phyloP scores from a whole-genome alignment of 2,797 vertebrate species.

The Bucorvus abyssinicus region DNA sequence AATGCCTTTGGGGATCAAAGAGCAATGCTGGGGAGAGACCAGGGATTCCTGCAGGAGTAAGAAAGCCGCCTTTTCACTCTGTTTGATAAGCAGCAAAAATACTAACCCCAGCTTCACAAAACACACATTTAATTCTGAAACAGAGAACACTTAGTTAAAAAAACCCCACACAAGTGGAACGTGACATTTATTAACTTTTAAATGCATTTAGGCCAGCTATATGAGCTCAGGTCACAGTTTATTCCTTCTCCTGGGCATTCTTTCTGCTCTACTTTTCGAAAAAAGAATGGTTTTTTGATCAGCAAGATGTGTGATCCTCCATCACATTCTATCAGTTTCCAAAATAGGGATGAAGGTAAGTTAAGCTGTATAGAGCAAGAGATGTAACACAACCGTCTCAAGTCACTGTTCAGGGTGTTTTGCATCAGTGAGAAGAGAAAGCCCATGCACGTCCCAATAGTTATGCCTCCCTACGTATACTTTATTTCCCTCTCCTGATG shows the following conservation, averaged over 20 bases:
- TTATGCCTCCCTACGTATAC: accelerated
- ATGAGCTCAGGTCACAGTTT: not conserved
- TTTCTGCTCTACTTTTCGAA: not conserved
- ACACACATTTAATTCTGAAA: not conserved
- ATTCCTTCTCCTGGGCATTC: not conserved
- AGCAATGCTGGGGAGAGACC: not conserved
- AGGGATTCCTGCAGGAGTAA: not conserved
- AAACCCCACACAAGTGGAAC: not conserved
- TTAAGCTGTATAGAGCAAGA: not conserved
- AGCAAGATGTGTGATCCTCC: not conserved
- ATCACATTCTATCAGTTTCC: not conserved
- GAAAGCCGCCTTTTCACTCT: not conserved
- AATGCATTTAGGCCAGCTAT: not conserved
- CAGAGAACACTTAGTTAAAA: not conserved
- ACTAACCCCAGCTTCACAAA: not conserved
- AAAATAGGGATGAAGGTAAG: not conserved
- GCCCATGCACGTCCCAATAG: not conserved
- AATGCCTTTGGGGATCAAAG: constrained; percentile 5
- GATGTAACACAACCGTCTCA: not conserved
- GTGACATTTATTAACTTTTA: not conserved
- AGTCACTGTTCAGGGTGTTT: not conserved
- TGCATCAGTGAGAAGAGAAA: not conserved
- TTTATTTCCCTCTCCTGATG: not conserved
- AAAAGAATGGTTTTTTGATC: not conserved
- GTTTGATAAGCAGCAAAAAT: not conserved